Conservation (phyloP, 2,113 vertebrate species). For the Pygoscelis adeliae region DNA sequence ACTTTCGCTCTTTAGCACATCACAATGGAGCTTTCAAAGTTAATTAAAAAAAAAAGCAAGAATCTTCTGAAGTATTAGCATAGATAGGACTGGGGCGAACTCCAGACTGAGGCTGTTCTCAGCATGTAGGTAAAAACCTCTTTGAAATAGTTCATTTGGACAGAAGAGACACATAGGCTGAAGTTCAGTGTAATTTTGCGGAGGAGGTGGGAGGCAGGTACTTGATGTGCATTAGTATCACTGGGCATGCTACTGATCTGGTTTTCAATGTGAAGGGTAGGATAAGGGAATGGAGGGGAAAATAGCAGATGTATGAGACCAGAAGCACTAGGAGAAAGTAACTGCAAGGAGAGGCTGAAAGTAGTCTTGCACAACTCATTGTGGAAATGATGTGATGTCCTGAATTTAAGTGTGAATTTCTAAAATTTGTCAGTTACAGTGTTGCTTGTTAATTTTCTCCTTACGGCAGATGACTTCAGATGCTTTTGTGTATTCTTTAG, state of each 20-base stretch:
- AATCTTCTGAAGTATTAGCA: neutral
- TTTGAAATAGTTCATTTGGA: neutral
- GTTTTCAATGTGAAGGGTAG: neutral
- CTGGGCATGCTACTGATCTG: neutral
- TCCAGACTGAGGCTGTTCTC: neutral
- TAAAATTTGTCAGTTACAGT: neutral
- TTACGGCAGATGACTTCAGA: neutral
- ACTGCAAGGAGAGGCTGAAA: neutral
- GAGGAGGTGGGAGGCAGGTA: neutral
- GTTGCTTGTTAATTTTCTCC: neutral
- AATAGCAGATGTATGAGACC: neutral
- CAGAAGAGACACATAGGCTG: neutral
- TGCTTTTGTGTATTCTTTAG: neutral
- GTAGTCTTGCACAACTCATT: neutral
- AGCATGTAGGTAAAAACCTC: neutral
- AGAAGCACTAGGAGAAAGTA: neutral
- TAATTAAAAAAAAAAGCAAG: neutral
- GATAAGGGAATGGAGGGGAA: neutral
- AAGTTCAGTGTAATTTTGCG: neutral
- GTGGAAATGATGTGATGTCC: neutral
- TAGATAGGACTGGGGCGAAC: neutral
- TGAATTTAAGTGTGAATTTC: neutral
- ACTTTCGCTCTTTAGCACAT: neutral
- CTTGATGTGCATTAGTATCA: neutral
- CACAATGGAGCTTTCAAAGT: neutral